Evolutionary conservation across 2,113 vertebrate genomes (phyloP).

Genomic region (Dicerorhinus sumatrensis): DNA sequence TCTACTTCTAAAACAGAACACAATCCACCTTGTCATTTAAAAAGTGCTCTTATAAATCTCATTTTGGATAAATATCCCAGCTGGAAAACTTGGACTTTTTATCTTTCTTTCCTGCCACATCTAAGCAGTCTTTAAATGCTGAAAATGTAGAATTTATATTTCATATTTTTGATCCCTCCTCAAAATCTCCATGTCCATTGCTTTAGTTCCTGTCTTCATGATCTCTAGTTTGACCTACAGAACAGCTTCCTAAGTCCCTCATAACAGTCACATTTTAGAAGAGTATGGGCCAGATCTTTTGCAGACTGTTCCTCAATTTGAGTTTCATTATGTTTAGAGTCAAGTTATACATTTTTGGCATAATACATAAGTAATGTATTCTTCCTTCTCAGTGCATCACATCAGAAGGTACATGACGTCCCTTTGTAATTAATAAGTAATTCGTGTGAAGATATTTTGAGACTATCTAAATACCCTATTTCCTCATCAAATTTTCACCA

Average conservation of each 20-base stretch:
- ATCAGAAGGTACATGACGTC: background rate
- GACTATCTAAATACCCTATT: conserved; percentile 52
- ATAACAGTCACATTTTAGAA: background rate
- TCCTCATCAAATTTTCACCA: conserved; percentile 54
- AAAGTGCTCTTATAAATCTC: background rate
- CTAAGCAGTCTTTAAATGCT: background rate
- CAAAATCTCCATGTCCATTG: background rate
- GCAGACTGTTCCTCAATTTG: background rate
- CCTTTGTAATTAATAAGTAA: conserved; percentile 65
- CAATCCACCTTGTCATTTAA: background rate
- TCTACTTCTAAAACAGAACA: background rate
- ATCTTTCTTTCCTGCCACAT: background rate
- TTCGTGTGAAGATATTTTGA: conserved; percentile 60
- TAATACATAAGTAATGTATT: background rate
- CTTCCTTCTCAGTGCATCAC: background rate
- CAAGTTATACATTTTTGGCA: conserved; percentile 18
- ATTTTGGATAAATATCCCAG: background rate
- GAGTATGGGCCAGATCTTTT: background rate
- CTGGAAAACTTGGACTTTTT: background rate
- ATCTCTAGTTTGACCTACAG: background rate
- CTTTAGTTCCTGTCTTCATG: background rate
- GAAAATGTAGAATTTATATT: background rate
- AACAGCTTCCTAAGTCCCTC: background rate
- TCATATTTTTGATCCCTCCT: background rate
- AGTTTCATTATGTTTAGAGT: conserved; percentile 29